Evolutionary conservation across 2,113 vertebrate genomes (phyloP).

Genomic region (Puffinus mauretanicus): DNA sequence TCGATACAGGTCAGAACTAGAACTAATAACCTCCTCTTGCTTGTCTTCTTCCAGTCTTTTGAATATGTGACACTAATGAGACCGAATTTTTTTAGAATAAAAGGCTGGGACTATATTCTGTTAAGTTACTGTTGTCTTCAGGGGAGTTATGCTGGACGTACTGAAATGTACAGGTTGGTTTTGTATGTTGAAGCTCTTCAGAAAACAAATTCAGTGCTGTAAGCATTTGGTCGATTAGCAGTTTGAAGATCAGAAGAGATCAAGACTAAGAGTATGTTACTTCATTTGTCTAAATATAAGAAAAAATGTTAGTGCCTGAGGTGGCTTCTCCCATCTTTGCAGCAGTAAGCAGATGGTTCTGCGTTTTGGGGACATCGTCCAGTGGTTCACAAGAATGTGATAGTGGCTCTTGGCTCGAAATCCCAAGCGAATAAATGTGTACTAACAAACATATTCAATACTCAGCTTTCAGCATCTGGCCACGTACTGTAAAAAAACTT

Average conservation of each 20-base stretch:
- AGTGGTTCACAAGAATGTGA: neutral
- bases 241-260: neutral
- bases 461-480: neutral
- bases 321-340: neutral
- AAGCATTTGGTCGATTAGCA: neutral
- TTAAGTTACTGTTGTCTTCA: neutral
- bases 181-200: neutral
- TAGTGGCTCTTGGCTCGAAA: neutral
- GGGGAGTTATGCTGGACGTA: neutral
- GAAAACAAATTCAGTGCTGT: neutral
- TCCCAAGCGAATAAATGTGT: neutral
- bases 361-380: rapidly evolving
- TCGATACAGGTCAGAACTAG: conserved; percentile 87
- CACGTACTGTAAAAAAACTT: rapidly evolving
- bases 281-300: neutral
- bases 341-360: neutral
- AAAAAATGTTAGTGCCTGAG: neutral
- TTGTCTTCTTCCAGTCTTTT: neutral
- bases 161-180: neutral
- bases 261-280: neutral
- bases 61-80: neutral
- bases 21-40: neutral
- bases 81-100: neutral
- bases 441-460: rapidly evolving
- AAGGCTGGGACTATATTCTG: neutral